Evolutionary conservation across 64 coral and sea anemone species (phyloP).

Genomic region (Hydrozoanthus tunicans): DNA sequence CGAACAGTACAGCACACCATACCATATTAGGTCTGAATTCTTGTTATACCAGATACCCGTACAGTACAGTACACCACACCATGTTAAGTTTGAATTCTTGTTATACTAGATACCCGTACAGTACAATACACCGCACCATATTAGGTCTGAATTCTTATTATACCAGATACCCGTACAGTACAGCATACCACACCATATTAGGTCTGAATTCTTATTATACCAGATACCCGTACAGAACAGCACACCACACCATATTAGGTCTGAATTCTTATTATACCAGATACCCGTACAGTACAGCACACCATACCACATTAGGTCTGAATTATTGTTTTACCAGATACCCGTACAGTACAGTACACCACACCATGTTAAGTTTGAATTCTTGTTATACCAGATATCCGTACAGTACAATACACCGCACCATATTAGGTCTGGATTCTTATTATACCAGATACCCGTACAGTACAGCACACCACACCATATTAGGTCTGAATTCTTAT

Average conservation of each 20-base stretch:
- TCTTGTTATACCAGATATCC: too few species aligned
- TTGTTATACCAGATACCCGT: not conserved
- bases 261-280: not conserved
- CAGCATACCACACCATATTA: not conserved
- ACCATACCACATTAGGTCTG: not conserved
- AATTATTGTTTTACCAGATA: too few species aligned
- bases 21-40: not conserved
- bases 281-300: not conserved
- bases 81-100: not conserved
- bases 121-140: too few species aligned
- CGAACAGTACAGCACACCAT: not conserved
- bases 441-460: not conserved
- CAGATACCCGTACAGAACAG: not conserved
- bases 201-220: not conserved
- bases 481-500: not conserved
- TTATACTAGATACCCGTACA: too few species aligned
- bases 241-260: conserved; percentile 33
- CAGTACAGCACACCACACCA: not conserved
- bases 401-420: not conserved
- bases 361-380: not conserved
- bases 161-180: not conserved
- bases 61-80: not conserved
- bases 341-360: not conserved
- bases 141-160: conserved; percentile 25
- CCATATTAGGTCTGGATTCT: conserved; percentile 23